phyloP scores from a whole-genome alignment of 1,140 invertebrate genomes.

The Araneus ventricosus region DNA sequence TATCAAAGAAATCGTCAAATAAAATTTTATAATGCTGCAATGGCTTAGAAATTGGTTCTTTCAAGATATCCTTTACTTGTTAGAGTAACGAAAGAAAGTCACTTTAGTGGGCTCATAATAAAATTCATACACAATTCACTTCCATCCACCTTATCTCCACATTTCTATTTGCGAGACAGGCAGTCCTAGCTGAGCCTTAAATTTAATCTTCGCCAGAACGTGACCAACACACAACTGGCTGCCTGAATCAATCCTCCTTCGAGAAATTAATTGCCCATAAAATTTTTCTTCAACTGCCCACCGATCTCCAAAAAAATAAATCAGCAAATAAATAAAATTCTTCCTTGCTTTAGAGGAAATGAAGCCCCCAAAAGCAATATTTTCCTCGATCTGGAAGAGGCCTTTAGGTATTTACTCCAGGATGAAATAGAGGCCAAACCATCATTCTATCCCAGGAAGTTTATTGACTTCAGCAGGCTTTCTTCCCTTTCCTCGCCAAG shows the following conservation, averaged over 20 bases:
- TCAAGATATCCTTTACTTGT: too few species aligned
- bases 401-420: slow-evolving; percentile 40
- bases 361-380: slow-evolving; percentile 45
- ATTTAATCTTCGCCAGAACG: neutral
- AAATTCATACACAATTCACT: neutral
- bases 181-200: neutral
- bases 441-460: slow-evolving; percentile 22
- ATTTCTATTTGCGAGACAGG: neutral
- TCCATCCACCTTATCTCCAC: neutral
- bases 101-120: neutral
- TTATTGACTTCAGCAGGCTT: slow-evolving; percentile 35
- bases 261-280: slow-evolving; percentile 46
- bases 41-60: too few species aligned
- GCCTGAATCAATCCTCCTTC: neutral
- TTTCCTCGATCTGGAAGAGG: neutral
- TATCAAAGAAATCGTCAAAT: too few species aligned
- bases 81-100: too few species aligned
- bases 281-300: neutral
- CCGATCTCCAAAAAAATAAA: neutral
- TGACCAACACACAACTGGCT: neutral
- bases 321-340: neutral
- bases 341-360: neutral
- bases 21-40: too few species aligned
- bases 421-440: slow-evolving; percentile 15
- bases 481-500: neutral